Evolutionary conservation across 2,888 invertebrate genomes (phyloP).

Genomic region (Carcina quercana): DNA sequence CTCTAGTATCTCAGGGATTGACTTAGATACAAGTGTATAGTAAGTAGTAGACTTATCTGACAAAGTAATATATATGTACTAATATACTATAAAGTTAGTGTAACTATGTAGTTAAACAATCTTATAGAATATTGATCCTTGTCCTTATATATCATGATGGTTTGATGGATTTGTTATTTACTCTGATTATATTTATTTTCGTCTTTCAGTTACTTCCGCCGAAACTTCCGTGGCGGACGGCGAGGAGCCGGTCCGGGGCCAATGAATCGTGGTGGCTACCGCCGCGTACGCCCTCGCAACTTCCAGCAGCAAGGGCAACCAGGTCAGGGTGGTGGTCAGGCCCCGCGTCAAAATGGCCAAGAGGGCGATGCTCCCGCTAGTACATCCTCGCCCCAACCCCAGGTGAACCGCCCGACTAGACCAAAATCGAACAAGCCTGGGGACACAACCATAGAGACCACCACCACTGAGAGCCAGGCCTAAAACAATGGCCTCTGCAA

Average conservation of each 20-base stretch:
- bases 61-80: too few species aligned
- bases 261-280: slow-evolving; percentile 55
- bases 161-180: too few species aligned
- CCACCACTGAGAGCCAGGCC: slow-evolving; percentile 71
- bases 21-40: too few species aligned
- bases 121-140: too few species aligned
- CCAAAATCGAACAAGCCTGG: slow-evolving; percentile 47
- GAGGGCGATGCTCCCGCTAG: slow-evolving; percentile 43
- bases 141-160: too few species aligned
- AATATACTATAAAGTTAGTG: too few species aligned
- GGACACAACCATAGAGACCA: slow-evolving; percentile 57
- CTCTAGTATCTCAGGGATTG: too few species aligned
- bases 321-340: slow-evolving; percentile 16
- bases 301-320: slow-evolving; percentile 31
- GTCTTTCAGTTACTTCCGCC: slow-evolving; percentile 79
- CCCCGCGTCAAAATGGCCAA: slow-evolving; percentile 44
- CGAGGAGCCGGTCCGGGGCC: slow-evolving; percentile 63
- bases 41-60: too few species aligned
- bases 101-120: too few species aligned
- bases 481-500: slow-evolving; percentile 32
- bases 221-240: slow-evolving; percentile 82
- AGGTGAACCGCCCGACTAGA: slow-evolving; percentile 46
- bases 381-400: slow-evolving; percentile 32
- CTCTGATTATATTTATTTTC: too few species aligned
- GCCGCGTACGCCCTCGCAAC: slow-evolving; percentile 55